A percentile compares a stretch with the other conserved stretches of the same genome.
phyloP scores from a whole-genome alignment of 2,888 invertebrate genomes.

The Plebejus melissa region DNA sequence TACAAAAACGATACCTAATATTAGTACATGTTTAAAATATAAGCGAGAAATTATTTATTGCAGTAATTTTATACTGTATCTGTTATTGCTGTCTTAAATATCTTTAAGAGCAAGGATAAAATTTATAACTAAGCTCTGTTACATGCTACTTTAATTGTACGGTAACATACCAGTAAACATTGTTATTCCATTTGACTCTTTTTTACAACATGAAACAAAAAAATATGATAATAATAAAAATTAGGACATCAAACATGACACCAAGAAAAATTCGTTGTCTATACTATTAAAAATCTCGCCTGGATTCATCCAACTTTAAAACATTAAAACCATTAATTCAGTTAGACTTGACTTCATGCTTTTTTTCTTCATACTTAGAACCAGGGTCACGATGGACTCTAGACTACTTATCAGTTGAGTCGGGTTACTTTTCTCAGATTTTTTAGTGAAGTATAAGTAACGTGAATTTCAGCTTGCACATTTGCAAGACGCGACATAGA shows the following conservation, averaged over 20 bases:
- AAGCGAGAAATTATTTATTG: background rate
- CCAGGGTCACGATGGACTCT: background rate
- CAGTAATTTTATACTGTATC: background rate
- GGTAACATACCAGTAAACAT: background rate
- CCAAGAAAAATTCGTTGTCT: conserved; percentile 30
- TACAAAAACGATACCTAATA: background rate
- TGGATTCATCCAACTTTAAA: conserved; percentile 30
- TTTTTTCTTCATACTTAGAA: conserved; percentile 18
- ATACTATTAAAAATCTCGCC: conserved; percentile 27
- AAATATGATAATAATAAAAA: too few relatives aligned
- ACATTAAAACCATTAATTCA: conserved; percentile 7
- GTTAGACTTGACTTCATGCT: conserved; percentile 18
- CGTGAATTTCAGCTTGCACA: background rate
- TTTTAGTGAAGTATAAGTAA: background rate
- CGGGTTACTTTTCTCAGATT: background rate
- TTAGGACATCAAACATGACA: conserved; percentile 23
- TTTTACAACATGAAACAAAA: background rate
- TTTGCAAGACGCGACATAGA: background rate
- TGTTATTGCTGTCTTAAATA: background rate
- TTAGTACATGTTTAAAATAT: too few relatives aligned
- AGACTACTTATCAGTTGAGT: background rate
- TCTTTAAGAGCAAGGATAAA: background rate
- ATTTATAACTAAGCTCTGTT: too few relatives aligned
- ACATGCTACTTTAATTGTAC: too few relatives aligned
- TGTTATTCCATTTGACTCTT: background rate